These are phyloP conservation scores for Rhyacichthys aspro DNA, from an alignment of 2,797 vertebrate genomes.

Conservation along the genomic window DNA sequence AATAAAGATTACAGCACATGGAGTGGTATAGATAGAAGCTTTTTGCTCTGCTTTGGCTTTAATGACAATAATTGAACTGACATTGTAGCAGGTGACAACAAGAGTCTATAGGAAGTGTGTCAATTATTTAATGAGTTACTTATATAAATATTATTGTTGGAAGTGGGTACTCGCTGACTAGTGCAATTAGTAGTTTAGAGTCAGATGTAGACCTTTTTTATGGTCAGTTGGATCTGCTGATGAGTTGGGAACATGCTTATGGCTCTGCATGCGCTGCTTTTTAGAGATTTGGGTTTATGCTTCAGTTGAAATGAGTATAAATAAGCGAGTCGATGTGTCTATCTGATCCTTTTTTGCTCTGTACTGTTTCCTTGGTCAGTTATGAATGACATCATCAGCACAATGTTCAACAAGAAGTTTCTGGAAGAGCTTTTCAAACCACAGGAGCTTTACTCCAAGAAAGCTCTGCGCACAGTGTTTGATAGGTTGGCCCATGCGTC, in stretches of 20 bases:
- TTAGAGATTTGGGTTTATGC: conserved; percentile 31
- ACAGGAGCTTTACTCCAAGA: conserved; percentile 97
- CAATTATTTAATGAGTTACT: no score
- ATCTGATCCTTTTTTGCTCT: conserved; percentile 14
- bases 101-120: no score
- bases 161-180: background rate
- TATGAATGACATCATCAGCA: conserved; percentile 98
- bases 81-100: no score
- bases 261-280: conserved; percentile 50
- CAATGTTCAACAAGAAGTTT: conserved; percentile 98
- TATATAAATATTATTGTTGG: no score
- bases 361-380: conserved; percentile 76
- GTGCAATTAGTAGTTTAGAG: background rate
- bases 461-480: conserved; percentile 92
- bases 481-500: conserved; percentile 96
- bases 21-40: conserved; percentile 33
- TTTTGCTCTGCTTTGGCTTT: conserved; percentile 56
- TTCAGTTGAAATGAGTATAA: conserved; percentile 1
- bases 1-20: conserved; percentile 71
- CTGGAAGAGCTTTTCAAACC: conserved; percentile 97
- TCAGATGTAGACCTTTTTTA: background rate
- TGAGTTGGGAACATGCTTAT: conserved; percentile 20
- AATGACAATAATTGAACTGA: no score
- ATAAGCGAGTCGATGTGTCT: conserved; percentile 9
- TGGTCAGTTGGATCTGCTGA: background rate